These are phyloP conservation scores for Notoglanidium macrostoma DNA, from an alignment of 2,797 vertebrate species.

Conservation along the genomic window DNA sequence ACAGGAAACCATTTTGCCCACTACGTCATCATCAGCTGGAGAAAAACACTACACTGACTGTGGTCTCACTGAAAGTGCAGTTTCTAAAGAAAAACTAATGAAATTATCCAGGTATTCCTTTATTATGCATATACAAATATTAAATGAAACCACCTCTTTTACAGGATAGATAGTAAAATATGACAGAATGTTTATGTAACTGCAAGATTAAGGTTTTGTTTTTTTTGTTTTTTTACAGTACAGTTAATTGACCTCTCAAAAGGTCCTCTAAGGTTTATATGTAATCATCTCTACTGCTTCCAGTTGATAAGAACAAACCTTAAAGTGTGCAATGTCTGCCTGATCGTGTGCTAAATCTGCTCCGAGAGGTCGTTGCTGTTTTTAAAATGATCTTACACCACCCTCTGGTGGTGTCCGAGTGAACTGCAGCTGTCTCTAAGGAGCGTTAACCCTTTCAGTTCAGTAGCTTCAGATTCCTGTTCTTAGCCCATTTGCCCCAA, in stretches of 20 bases:
- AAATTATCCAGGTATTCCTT: not conserved
- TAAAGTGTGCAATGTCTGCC: no score
- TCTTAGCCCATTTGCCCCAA: not conserved
- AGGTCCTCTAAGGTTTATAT: not conserved
- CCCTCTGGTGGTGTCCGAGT: constrained; percentile 70
- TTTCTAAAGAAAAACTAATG: not conserved
- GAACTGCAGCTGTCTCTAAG: not conserved
- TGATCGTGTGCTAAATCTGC: not conserved
- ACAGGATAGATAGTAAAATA: not conserved
- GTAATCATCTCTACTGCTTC: not conserved
- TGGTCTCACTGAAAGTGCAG: not conserved
- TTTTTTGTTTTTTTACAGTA: not conserved
- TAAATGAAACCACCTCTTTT: not conserved
- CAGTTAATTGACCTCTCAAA: not conserved
- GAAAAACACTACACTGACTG: not conserved
- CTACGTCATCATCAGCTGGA: not conserved
- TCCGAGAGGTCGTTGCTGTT: not conserved
- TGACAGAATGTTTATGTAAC: not conserved
- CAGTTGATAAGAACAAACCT: not conserved
- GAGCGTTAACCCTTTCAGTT: not conserved
- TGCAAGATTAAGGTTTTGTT: not conserved
- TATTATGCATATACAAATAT: not conserved
- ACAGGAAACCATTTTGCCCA: not conserved
- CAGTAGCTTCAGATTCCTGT: not conserved
- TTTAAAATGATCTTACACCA: constrained; percentile 52